A percentile compares a stretch with the other conserved stretches of the same genome.
Conservation (phyloP, 2,888 invertebrate genomes). For the Amphipyra berbera region DNA sequence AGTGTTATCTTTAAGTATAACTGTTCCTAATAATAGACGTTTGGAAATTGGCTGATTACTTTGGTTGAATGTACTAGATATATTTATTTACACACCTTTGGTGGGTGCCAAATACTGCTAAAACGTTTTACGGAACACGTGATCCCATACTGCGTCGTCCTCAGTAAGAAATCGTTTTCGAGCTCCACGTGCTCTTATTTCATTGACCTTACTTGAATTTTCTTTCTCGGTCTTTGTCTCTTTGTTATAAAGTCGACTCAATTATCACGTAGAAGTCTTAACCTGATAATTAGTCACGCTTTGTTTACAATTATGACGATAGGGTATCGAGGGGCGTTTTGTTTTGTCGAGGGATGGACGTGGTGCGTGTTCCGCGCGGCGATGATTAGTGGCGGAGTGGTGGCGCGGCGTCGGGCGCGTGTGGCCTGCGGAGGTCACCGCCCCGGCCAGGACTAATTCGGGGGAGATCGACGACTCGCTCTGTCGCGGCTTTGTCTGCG, state of each 20-base stretch:
- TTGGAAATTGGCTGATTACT: constrained; percentile 49
- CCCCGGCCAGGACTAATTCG: constrained; percentile 89
- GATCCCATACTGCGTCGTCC: constrained; percentile 60
- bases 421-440: constrained; percentile 80
- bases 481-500: constrained; percentile 85
- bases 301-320: constrained; percentile 49
- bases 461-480: constrained; percentile 88
- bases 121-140: constrained; percentile 61
- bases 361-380: constrained; percentile 35
- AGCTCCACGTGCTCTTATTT: constrained; percentile 70
- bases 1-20: constrained; percentile 50
- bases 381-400: constrained; percentile 59
- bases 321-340: constrained; percentile 29
- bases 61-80: constrained; percentile 56
- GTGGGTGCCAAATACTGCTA: constrained; percentile 62
- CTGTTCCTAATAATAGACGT: constrained; percentile 50
- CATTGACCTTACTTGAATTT: constrained; percentile 70
- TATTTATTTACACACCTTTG: constrained; percentile 55
- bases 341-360: constrained; percentile 36
- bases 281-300: constrained; percentile 53
- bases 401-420: constrained; percentile 67
- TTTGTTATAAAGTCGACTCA: constrained; percentile 59
- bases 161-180: constrained; percentile 42
- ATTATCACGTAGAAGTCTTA: constrained; percentile 53
- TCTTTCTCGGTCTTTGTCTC: constrained; percentile 65